phyloP scores from a whole-genome alignment of 1,140 invertebrate species.

The Lysiphlebus fabarum region DNA sequence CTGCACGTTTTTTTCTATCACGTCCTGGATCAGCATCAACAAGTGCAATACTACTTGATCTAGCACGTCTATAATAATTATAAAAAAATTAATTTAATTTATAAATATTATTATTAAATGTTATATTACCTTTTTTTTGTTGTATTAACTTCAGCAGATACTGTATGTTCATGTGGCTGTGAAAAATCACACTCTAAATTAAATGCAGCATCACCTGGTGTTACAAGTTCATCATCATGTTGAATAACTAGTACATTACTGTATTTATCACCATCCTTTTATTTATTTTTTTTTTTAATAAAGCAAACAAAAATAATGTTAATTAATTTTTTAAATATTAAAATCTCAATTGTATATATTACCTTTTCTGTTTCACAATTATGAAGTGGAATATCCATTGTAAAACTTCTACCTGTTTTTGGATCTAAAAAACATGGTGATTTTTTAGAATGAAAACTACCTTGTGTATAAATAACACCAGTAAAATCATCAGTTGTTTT shows the following conservation, averaged over 20 bases:
- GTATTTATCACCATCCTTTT: slow-evolving; percentile 56
- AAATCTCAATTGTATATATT: slow-evolving; percentile 23
- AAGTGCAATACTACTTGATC: slow-evolving; percentile 34
- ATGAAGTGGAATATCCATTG: slow-evolving; percentile 58
- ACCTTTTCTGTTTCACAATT: slow-evolving; percentile 58
- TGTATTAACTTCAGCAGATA: slow-evolving; percentile 54
- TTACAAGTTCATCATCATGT: slow-evolving; percentile 63
- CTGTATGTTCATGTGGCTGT: slow-evolving; percentile 52
- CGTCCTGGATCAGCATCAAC: slow-evolving; percentile 38
- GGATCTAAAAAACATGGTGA: slow-evolving; percentile 59
- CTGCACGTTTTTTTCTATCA: slow-evolving; percentile 31
- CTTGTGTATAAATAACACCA: slow-evolving; percentile 63
- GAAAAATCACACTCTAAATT: slow-evolving; percentile 62
- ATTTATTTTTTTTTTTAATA: too few species aligned
- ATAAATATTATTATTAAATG: slow-evolving; percentile 3
- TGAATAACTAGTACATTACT: slow-evolving; percentile 61
- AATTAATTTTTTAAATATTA: slow-evolving; percentile 28
- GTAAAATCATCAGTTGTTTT: slow-evolving; percentile 59
- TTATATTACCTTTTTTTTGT: slow-evolving; percentile 43
- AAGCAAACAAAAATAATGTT: too few species aligned
- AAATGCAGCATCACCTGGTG: slow-evolving; percentile 64
- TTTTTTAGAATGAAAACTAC: slow-evolving; percentile 59
- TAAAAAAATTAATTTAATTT: not conserved
- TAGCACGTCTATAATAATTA: slow-evolving; percentile 19
- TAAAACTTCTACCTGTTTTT: slow-evolving; percentile 48